Base-by-base conservation (phyloP, 2,113 vertebrate genomes). In the Neopipo cinnamomea region DNA sequence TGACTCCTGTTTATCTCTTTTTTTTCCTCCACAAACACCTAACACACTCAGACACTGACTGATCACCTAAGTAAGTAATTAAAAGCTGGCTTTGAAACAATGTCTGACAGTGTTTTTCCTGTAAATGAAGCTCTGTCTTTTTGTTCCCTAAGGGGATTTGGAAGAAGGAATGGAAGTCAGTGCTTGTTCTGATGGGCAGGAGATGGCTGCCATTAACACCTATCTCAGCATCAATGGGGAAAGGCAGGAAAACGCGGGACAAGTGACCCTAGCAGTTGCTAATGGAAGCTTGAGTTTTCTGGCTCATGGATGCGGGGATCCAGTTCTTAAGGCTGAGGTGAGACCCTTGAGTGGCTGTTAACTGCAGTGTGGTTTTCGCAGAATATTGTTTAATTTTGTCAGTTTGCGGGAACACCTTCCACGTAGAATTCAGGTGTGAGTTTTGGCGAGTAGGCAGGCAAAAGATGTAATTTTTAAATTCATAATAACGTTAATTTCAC, bases 211-310 rank as follows among this genome's bases (percentile, higher is more conserved):
- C 1, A 24, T 98, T 42, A 96, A 98, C 70, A 84, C 97, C 85
- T 97, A 97, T 59, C 96, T 98, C 86, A 95, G 28, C 52, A 73
- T 93, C 18, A 73, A 91, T 4, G 84, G 96, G 30, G 82, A 81
- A 62, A 94, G 89, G 27, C 85, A 65, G 7, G 96, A 97, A 76
- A 90, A 87, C 6, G 39, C 98, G 58, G 98, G 95, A 24, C 83
- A 74, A 47, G 25, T 99, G 41, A 98, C 95, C 41, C 74, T 98
- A 16, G 94, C 94, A 78, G 95, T 93, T 28, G 94, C 80, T 91
- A 97, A 98, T 95, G 98, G 97, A 88, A 98, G 93, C 73, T 95
- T 99, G 72, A 95, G 37, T 35, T 85, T 99, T 79, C 89, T 63
- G 27, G 98, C 96, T 2, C 95, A 82, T 0, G 98, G 98, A 37